Conservation (phyloP, 2,797 vertebrate species). For the Acanthurus lineatus region DNA sequence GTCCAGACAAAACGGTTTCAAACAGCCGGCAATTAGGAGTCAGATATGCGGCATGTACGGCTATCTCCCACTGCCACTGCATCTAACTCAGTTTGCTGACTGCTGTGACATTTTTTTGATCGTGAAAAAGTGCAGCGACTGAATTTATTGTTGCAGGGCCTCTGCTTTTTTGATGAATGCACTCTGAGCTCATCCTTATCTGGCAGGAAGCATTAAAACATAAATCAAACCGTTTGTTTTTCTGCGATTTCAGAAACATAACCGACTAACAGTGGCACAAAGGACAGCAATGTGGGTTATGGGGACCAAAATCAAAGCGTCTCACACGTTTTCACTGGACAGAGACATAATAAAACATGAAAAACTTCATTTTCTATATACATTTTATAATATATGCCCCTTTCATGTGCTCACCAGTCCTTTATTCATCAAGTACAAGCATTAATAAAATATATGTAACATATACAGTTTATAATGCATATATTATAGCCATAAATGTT, state of each 20-base stretch:
- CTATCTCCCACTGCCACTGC: conserved; percentile 50
- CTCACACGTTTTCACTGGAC: no score
- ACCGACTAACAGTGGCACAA: not conserved
- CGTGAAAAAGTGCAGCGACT: conserved; percentile 56
- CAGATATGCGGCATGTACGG: conserved; percentile 49
- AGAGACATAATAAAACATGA: no score
- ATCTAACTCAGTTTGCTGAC: conserved; percentile 73
- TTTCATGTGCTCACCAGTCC: not conserved
- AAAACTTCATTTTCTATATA: not conserved
- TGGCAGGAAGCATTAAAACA: conserved; percentile 65
- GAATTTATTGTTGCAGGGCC: conserved; percentile 59
- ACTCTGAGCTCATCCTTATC: conserved; percentile 65
- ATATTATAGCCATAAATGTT: not conserved
- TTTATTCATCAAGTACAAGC: no score
- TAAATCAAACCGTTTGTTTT: conserved; percentile 51
- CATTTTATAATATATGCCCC: not conserved
- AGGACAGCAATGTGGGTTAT: not conserved
- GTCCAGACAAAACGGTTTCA: conserved; percentile 51
- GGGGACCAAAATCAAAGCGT: not conserved
- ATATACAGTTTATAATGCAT: not conserved
- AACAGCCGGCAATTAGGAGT: conserved; percentile 41
- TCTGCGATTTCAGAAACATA: conserved; percentile 16
- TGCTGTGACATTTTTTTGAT: conserved; percentile 74
- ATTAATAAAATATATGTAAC: not conserved
- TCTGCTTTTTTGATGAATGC: conserved; percentile 64